Evolutionary conservation across 2,888 invertebrate genomes (phyloP).

Genomic region (Plebejus argus): DNA sequence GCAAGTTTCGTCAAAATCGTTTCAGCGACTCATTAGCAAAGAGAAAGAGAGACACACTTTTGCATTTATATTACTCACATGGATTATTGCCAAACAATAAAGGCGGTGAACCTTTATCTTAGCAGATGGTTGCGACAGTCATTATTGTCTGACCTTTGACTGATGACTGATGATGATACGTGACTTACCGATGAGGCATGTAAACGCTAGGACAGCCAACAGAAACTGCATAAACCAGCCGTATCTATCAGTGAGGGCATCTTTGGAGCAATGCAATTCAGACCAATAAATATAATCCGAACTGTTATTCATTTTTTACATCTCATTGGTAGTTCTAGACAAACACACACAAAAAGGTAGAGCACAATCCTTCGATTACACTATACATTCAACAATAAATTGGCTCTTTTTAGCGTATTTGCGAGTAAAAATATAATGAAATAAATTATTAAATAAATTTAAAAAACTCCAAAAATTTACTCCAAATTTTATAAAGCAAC

Average conservation of each 20-base stretch:
- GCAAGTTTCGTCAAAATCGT: too few relatives aligned
- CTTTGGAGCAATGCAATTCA: slow-evolving; percentile 83
- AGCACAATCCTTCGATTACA: neutral
- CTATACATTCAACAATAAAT: neutral
- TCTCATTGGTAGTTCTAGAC: slow-evolving; percentile 31
- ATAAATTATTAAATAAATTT: neutral
- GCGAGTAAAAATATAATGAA: neutral
- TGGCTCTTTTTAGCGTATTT: neutral
- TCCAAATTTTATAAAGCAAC: neutral
- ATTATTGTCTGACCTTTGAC: slow-evolving; percentile 33
- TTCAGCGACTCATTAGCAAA: too few relatives aligned
- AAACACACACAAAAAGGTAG: neutral
- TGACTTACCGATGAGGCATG: slow-evolving; percentile 85
- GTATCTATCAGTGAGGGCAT: slow-evolving; percentile 86
- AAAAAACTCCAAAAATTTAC: neutral
- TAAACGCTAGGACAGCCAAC: slow-evolving; percentile 85
- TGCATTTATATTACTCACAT: neutral
- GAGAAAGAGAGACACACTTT: slow-evolving; percentile 55
- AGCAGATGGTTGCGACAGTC: slow-evolving; percentile 6
- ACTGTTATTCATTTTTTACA: slow-evolving; percentile 75
- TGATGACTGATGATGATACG: too few relatives aligned
- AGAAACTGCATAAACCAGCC: slow-evolving; percentile 88
- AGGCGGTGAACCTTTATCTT: neutral
- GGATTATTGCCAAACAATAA: neutral
- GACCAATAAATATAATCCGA: slow-evolving; percentile 70